Percentiles rank a stretch among this genome's conserved stretches.
These are phyloP conservation scores for Gobiocypris rarus DNA, from an alignment of 2,113 vertebrate species.

Conservation along the genomic window DNA sequence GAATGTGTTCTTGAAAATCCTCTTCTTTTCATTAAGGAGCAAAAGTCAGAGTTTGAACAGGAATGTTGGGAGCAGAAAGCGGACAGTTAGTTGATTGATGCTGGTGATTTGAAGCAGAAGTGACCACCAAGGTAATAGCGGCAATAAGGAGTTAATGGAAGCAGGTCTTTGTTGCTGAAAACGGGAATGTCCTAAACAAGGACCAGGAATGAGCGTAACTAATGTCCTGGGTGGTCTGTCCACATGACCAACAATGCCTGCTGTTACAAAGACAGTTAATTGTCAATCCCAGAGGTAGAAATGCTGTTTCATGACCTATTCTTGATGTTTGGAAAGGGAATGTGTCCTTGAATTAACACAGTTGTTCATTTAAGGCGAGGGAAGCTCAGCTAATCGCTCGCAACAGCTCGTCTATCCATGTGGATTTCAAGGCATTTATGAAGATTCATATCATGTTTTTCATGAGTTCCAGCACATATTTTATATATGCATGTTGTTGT, in stretches of 20 bases:
- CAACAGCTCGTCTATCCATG: neutral
- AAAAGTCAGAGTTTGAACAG: constrained; percentile 41
- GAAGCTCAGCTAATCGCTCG: no score
- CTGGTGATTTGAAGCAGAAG: constrained; percentile 59
- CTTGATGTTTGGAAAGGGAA: neutral
- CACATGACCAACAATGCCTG: constrained; percentile 32
- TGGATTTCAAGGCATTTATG: neutral
- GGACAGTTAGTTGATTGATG: constrained; percentile 61
- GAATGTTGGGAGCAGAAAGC: no score
- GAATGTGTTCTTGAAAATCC: constrained; percentile 56
- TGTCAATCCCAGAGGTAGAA: constrained; percentile 6
- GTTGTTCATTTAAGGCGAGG: neutral
- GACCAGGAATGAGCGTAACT: constrained; percentile 48
- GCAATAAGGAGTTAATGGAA: constrained; percentile 64
- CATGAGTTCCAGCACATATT: neutral
- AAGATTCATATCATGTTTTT: constrained; percentile 1
- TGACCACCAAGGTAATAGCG: constrained; percentile 55
- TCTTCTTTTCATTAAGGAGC: neutral
- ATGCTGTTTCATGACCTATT: constrained; percentile 14
- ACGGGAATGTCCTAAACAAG: constrained; percentile 38
- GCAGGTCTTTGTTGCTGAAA: constrained; percentile 61
- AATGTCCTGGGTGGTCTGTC: constrained; percentile 49
- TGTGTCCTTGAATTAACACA: neutral
- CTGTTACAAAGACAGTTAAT: constrained; percentile 33
- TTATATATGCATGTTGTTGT: no score